Conservation (phyloP, 2,797 vertebrate genomes). For the Schizopygopsis pylzovi region DNA sequence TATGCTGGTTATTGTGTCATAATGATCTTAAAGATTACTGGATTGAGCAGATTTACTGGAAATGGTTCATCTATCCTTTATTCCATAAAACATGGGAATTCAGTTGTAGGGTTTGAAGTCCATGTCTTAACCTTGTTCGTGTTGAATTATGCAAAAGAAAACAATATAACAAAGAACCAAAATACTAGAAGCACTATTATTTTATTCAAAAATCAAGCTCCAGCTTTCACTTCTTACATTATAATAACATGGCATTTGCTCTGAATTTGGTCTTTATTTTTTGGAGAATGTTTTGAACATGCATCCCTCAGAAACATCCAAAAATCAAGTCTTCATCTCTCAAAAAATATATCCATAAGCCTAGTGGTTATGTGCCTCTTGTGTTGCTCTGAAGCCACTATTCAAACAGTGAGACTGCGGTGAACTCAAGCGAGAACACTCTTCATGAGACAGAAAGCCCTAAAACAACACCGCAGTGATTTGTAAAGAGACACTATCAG, state of each 20-base stretch:
- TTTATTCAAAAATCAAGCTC: background rate
- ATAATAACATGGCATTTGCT: background rate
- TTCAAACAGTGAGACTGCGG: background rate
- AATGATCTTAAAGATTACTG: background rate
- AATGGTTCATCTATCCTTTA: background rate
- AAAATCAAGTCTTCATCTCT: background rate
- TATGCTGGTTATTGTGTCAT: background rate
- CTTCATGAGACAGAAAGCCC: background rate
- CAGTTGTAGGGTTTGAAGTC: background rate
- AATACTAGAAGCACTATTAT: background rate
- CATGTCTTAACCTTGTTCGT: too few species aligned
- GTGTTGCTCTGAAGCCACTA: slow-evolving; percentile 15
- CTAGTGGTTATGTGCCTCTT: slow-evolving; percentile 6
- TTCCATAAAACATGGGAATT: background rate
- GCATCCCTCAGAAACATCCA: background rate
- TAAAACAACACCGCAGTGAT: background rate
- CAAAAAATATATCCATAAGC: background rate
- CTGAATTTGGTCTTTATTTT: background rate
- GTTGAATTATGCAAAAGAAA: background rate
- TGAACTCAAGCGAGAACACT: background rate
- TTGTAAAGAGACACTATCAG: background rate
- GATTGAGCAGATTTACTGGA: background rate
- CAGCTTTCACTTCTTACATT: background rate
- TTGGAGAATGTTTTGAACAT: background rate
- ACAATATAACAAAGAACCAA: background rate